Base-by-base conservation (phyloP, 2,888 invertebrate species). In the Neoaliturus tenellus region DNA sequence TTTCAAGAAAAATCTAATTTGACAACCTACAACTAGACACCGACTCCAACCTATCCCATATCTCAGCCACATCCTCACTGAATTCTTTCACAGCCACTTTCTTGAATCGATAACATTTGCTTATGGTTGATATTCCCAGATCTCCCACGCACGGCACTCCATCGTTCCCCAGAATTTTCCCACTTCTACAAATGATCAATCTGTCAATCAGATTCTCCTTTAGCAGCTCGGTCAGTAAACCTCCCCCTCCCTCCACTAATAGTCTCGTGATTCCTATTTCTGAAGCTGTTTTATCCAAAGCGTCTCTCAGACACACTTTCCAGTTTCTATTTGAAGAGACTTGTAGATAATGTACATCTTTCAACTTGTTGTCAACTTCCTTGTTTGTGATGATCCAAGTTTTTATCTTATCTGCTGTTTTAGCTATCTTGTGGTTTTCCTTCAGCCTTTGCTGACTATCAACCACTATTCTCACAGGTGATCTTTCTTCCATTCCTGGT, bases 381-480 rank as follows among this genome's bases (percentile, higher is more conserved):
- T 23, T 48, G 14, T 44, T 25, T 0, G 39, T 78, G 31, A 78
- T n/a, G 2, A 78, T 17, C 78, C 78, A 78, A 23, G 78, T 78
- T 17, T 31, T 39, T 4, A 83, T 39, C 48, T 78, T 25, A 41
- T 69, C 51, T 10, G 82, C 82, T 35, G 84, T 82, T 33, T 82
- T 78, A 8, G 69, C 48, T 17, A 84, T 23, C 33, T 82, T 82
- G 78, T 82, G 82, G n/a, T n/a, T 23, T 10, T 31, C 23, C 17
- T 78, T 67, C 25, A 84, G 14, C 58, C n/a, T 75, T 5, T 58
- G 78, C 14, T 48, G 23, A 10, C 69, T 82, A 67, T 82, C 82
- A 2, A 82, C 35, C 4, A 84, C 48, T 14, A 84, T 31, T 73
- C 81, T 81, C 20, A 73, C 58, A 6, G 81, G 83, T 5, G 41